Evolutionary conservation across 2,113 vertebrate genomes (phyloP).

Genomic region (Galbula dea): DNA sequence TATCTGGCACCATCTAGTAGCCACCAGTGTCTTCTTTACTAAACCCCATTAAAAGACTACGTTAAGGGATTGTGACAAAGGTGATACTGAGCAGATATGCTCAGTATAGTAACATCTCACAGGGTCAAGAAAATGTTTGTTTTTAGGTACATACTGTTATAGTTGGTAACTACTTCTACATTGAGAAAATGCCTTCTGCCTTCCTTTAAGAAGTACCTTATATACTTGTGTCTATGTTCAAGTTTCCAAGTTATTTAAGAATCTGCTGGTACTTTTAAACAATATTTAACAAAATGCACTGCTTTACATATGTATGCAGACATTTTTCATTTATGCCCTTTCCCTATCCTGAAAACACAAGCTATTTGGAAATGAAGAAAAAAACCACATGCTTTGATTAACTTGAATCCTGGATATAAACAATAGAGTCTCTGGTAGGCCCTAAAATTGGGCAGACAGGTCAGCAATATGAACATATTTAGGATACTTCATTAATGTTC

Average conservation of each 20-base stretch:
- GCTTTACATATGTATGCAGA: neutral
- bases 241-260: neutral
- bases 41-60: neutral
- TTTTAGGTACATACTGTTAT: neutral
- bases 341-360: neutral
- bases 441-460: neutral
- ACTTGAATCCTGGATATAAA: neutral
- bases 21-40: neutral
- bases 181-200: neutral
- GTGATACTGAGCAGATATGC: neutral
- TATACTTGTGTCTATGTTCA: neutral
- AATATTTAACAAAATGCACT: neutral
- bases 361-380: neutral
- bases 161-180: neutral
- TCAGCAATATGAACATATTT: neutral
- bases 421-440: neutral
- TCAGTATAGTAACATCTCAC: neutral
- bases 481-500: neutral
- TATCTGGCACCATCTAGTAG: conserved; percentile 70
- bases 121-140: neutral
- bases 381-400: neutral
- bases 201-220: neutral
- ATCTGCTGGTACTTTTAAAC: neutral
- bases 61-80: neutral
- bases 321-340: neutral